Conservation (phyloP, 2,888 invertebrate genomes). For the Melieria crassipennis region DNA sequence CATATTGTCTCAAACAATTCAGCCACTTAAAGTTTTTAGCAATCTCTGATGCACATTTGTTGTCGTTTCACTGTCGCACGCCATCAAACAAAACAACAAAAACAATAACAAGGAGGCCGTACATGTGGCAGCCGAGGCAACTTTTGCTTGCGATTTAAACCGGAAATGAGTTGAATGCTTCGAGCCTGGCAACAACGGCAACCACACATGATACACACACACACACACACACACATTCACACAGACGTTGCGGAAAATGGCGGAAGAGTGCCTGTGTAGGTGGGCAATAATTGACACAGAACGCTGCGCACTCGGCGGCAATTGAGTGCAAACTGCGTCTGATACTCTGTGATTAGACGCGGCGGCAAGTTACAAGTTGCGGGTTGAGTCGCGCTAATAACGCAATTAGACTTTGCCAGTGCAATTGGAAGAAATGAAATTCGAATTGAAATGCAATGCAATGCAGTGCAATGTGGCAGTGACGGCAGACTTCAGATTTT, state of each 20-base stretch:
- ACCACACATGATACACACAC: no score
- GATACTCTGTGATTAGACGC: slow-evolving; percentile 25
- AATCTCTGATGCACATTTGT: no score
- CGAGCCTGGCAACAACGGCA: not conserved
- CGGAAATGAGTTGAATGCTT: slow-evolving; percentile 51
- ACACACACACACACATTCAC: no score
- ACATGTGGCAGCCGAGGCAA: not conserved
- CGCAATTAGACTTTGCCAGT: slow-evolving; percentile 24
- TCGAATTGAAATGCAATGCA: slow-evolving; percentile 19
- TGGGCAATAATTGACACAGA: no score
- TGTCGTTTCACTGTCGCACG: slow-evolving; percentile 27
- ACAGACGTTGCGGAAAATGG: no score
- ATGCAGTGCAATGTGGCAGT: slow-evolving; percentile 3
- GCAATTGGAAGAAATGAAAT: slow-evolving; percentile 12
- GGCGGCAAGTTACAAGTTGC: not conserved
- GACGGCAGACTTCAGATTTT: no score
- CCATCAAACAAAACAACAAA: not conserved
- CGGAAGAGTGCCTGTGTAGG: no score
- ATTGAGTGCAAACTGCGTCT: slow-evolving; percentile 32
- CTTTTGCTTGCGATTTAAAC: slow-evolving; percentile 46
- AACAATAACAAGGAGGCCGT: not conserved
- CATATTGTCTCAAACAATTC: no score
- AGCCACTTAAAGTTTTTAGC: no score
- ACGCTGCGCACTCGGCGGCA: slow-evolving; percentile 3
- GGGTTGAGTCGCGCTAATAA: slow-evolving; percentile 15